Evolutionary conservation across 2,113 vertebrate genomes (phyloP), one percentile per base, ranked within the genome.

Genomic region (Bos javanicus): DNA sequence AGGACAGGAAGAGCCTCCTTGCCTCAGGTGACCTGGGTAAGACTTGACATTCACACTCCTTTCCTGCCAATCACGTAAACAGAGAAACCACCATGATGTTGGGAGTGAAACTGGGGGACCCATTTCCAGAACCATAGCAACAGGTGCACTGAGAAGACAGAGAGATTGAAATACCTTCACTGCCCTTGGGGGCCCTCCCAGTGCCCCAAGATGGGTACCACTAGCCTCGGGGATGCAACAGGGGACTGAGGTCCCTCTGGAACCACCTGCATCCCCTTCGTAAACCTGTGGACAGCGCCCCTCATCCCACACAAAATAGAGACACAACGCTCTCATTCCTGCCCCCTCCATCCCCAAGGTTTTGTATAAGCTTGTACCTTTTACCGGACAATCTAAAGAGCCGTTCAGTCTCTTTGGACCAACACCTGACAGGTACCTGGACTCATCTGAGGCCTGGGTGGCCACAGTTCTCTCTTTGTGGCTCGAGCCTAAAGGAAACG

Each of bases 51-150:
- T 87, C n/a, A 52, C 21, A 8, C 11, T 19, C 19, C 23, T 82
- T 39, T 59, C 76, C 74, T 36, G 52, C 14, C 21, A 46, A n/a
- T 33, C 46, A 19, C 0, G 0, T 1, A 1, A 30, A 36, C 39
- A 78, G 56, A 39, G 21, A 56, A 83, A 39, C 7, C 23, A 1
- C 7, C 19, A 2, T 2, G 3, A 26, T 2, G 23, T 13, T 33
- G 14, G 17, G 23, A 28, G 10, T 9, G 2, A 50, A 17, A 39
- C 1, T 13, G 17, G 13, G 0, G 15, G 16, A 48, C 25, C 0
- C 4, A 2, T 13, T 67, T 39, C 21, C 10, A 23, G 60, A 91
- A 62, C 48, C 87, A 17, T 3, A 85, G 88, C 46, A 67, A 50
- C 81, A 91, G 87, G n/a, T 64, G 36, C 19, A 2, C 46, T 4